Evolutionary conservation across 2,797 vertebrate species (phyloP), one percentile per base, ranked within the genome.

Genomic region (Halcyon chelicuti): DNA sequence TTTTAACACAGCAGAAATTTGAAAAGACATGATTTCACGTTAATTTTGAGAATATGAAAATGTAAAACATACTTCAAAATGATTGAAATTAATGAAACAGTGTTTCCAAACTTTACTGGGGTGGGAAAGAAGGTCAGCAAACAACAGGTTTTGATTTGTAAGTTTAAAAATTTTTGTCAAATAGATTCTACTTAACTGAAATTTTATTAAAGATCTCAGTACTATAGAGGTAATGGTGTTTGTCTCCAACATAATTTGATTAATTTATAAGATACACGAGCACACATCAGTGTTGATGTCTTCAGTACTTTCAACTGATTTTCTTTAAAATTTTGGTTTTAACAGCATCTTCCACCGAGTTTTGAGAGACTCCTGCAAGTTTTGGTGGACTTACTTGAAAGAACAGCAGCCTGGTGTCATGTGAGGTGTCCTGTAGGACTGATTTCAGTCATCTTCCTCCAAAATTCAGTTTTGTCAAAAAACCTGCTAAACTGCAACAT

Each of bases 21-120:
- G 6, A 12, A 76, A 66, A 79, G 42, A 22, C 0, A 0, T 1
- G 3, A 76, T 47, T 85, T 17, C 35, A 29, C 3, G 1, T 17
- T 49, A 52, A 16, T 54, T 80, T 88, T 67, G 44, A 31, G 31
- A 76, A 17, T 8, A 35, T 5, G 22, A 77, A 93, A 85, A 26
- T 2, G 7, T 1, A 10, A 73, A 54, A n/a, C 13, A 10, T 44
- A 14, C 14, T 60, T 25, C 5, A 7, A 79, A 82, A 47, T 9
- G 4, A 5, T 4, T 35, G 9, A 51, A 51, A 61, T 65, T 16
- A 29, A 68, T 29, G 39, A 35, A 79, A 46, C 8, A 33, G 6
- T 6, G 3, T 9, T 85, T 79, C 31, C 29, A 66, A 44, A 70
- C 4, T 37, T 51, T 6, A 15, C 1, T 47, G 17, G 14, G 15